Evolutionary conservation across 2,113 vertebrate genomes (phyloP).

Genomic region (Xyliphius kryptos): DNA sequence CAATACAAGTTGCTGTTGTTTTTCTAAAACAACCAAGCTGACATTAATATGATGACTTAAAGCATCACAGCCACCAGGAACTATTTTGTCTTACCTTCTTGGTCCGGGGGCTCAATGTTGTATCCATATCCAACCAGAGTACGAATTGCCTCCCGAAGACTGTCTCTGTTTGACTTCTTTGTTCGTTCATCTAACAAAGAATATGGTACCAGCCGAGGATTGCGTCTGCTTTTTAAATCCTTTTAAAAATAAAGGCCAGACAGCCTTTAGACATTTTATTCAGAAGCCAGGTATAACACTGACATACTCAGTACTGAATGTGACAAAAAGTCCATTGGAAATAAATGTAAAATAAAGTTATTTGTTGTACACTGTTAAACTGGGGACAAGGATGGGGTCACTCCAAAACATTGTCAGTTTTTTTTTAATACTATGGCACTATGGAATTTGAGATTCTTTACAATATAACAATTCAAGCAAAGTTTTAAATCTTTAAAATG

Average conservation of each 20-base stretch:
- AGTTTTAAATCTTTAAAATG: no score
- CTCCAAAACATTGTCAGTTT: neutral
- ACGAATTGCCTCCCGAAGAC: constrained; percentile 90
- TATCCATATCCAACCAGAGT: constrained; percentile 93
- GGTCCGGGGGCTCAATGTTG: constrained; percentile 87
- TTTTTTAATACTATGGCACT: neutral
- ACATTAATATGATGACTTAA: neutral
- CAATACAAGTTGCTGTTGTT: no score
- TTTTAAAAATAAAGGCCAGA: constrained; percentile 47
- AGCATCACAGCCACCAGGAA: neutral
- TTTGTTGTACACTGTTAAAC: no score
- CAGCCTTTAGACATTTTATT: neutral
- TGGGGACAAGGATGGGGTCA: neutral
- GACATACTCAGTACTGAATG: no score
- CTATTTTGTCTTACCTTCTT: constrained; percentile 67
- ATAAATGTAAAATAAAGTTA: no score
- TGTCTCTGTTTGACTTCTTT: constrained; percentile 95
- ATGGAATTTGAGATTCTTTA: no score
- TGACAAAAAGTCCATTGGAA: no score
- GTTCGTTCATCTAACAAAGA: constrained; percentile 90
- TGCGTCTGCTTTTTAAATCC: constrained; percentile 94
- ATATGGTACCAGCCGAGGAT: constrained; percentile 93
- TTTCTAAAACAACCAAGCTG: no score
- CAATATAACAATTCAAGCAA: no score
- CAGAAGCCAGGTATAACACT: no score